Base-by-base conservation (phyloP, 1,140 invertebrate species). In the Atta texana region DNA sequence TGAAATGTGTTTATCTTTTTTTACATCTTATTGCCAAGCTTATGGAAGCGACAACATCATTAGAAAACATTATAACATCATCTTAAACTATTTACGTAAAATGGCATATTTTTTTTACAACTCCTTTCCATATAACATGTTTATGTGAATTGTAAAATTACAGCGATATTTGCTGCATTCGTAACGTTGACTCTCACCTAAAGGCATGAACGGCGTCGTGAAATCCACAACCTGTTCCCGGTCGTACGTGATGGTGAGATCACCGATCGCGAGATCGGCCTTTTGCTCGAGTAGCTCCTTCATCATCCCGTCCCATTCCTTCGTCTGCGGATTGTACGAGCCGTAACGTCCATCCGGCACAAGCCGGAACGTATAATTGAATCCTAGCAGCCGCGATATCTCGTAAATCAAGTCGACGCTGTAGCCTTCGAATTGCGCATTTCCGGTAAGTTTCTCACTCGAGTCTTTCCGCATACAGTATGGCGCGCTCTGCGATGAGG, bases 251-350 rank as follows among this genome's bases (percentile, higher is more conserved):
- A 99, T 99, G 12, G 98, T 99, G 7, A 99, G 96, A 96, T 99
- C 98, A 0, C 98, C 98, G 77, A 99, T 98, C 3, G 98, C 98
- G 59, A 99, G 94, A 95, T 99, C 98, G 7, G 98, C 98, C 93
- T 97, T 97, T 95, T 98, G 97, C 92, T 98, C 98, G 68, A 99
- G 95, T 2, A 99, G 95, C 94, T 99, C 98, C 88, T 97, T 97
- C 88, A 99, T 98, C 97, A 99, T 98, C 57, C 98, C 98, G 93
- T 99, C 98, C 98, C 98, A 99, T 95, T 98, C 97, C 92, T 97
- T 97, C 24, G 97, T 97, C 91, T 97, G 96, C 85, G 96, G 96
- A 92, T 98, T 97, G 82, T 96, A 96, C 71, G 97, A 97, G 1
- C 98, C 98, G 93, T 98, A 98, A 91, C 97, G 96, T 77, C 97